Evolutionary conservation across 2,888 invertebrate species (phyloP), one percentile per base, ranked within the genome.

Genomic region (Mimas tiliae): DNA sequence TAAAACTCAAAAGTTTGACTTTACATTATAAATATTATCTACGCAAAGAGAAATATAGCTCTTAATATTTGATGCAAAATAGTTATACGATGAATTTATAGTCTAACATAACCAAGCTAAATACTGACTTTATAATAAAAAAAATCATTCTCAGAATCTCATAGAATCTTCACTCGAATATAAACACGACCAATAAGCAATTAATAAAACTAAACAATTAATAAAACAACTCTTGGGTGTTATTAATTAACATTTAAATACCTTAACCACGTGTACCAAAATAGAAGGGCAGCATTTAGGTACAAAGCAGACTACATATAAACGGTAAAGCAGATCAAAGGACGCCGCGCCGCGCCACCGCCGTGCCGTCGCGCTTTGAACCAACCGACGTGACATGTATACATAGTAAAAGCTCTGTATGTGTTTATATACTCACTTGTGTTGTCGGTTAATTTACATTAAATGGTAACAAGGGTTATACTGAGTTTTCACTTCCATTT

Each of bases 261-360:
- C 16, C n/a, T n/a, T 34, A 74, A 67, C 62, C 74, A 81, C 80
- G 4, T 27, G 27, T 27, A 27, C 27, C 78, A 75, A 85, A 86
- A 85, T 85, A 85, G 83, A 83, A 85, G 82, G 84, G 84, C 78
- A 42, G 19, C 12, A 58, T 76, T 75, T 75, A 71, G 69, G 72
- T 67, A 70, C 68, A 70, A 73, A 73, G 69, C 75, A 72, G 74
- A 73, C 74, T 76, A 75, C 78, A 80, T 74, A 71, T 76, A 74
- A 76, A 72, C 71, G 67, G 76, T 76, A 45, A 3, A 45, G 45
- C 72, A 84, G 83, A 85, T 86, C 86, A 86, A 86, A 86, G 85
- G 85, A 83, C 77, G 58, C 74, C 70, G 70, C 62, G 74, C 74
- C 76, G 74, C 72, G 77, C 77, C n/a, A n/a, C 70, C 62, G 73